A percentile compares a stretch with the other conserved stretches of the same genome.
phyloP scores from a whole-genome alignment of 2,888 invertebrate species.

The Zaprionus obscuricornis region DNA sequence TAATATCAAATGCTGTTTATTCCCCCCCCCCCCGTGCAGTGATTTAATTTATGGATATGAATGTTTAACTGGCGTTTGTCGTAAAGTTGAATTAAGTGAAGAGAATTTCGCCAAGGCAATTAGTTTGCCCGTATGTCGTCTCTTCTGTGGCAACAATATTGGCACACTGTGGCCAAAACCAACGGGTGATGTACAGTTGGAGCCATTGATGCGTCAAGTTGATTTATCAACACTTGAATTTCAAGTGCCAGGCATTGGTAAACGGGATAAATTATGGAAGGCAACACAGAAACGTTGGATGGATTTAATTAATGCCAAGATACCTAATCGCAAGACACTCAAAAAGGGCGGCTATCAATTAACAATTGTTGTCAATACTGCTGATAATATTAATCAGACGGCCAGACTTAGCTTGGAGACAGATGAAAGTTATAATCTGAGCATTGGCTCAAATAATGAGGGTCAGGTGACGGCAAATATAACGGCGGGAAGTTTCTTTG shows the following conservation, averaged over 20 bases:
- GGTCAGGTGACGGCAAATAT: constrained; percentile 84
- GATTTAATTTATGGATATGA: constrained; percentile 80
- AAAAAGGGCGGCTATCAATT: constrained; percentile 83
- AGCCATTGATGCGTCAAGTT: constrained; percentile 83
- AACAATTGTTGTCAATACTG: constrained; percentile 80
- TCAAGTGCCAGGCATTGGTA: constrained; percentile 63
- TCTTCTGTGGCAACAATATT: constrained; percentile 84
- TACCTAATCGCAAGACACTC: constrained; percentile 70
- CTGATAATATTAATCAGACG: constrained; percentile 44
- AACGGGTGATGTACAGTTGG: constrained; percentile 83
- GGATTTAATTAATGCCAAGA: constrained; percentile 73
- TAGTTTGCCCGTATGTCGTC: constrained; percentile 84
- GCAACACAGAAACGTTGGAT: constrained; percentile 82
- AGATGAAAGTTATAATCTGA: constrained; percentile 85
- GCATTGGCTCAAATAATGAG: constrained; percentile 66
- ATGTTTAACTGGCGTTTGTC: constrained; percentile 75
- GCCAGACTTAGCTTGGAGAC: constrained; percentile 84
- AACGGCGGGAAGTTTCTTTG: constrained; percentile 87
- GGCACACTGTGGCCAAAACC: constrained; percentile 84
- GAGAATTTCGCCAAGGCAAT: constrained; percentile 79
- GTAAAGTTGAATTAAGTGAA: constrained; percentile 79
- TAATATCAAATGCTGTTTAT: neutral
- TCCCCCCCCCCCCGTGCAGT: too few relatives aligned
- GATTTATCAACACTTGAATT: constrained; percentile 82
- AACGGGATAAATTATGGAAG: constrained; percentile 74